Evolutionary conservation across 2,797 vertebrate species (phyloP).

Genomic region (Garrulus glandarius): DNA sequence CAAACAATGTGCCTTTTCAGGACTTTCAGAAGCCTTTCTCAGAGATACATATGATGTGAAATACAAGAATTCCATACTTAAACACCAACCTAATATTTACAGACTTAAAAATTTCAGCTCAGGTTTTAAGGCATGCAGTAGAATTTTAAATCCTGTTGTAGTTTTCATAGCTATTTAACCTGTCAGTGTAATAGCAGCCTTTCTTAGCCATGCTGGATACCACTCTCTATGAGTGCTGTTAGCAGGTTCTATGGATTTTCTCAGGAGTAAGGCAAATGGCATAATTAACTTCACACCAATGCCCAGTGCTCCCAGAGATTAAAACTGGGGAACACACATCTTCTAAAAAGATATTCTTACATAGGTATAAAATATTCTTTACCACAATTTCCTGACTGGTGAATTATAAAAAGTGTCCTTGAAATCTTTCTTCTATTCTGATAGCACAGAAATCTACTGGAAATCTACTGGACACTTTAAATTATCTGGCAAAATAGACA

Average conservation of each 20-base stretch:
- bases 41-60: background rate
- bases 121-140: background rate
- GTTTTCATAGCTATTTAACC: background rate
- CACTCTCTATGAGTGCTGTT: background rate
- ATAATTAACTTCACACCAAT: background rate
- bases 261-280: background rate
- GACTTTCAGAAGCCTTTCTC: background rate
- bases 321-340: fast-evolving
- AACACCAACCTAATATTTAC: background rate
- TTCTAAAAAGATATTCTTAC: background rate
- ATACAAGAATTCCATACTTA: background rate
- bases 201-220: background rate
- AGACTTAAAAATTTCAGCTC: background rate
- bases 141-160: background rate
- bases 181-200: background rate
- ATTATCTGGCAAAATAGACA: background rate
- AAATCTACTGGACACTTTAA: background rate
- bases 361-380: background rate
- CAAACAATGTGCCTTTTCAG: background rate
- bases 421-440: background rate
- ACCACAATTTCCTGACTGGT: background rate
- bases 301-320: background rate
- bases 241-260: background rate
- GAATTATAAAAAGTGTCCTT: background rate
- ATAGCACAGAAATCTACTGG: background rate